Evolutionary conservation across 2,113 vertebrate genomes (phyloP), one percentile per base, ranked within the genome.

Genomic region (Hepsetus odoe): DNA sequence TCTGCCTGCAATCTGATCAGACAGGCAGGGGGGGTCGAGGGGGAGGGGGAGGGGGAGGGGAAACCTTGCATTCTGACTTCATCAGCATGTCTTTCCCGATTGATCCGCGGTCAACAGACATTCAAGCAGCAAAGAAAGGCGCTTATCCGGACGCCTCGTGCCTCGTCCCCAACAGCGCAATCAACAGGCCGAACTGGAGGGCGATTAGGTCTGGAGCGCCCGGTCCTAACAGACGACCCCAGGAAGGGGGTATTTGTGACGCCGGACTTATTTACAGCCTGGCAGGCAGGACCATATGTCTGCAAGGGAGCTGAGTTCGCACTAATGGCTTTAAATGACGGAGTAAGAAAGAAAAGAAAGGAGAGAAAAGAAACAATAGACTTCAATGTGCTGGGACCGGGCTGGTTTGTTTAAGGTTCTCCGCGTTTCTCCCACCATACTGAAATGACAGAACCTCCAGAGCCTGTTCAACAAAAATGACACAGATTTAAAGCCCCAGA

Each of bases 1-100:
- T 42, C 28, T n/a, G 78, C 82, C 42, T 83, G 85, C 82, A 87
- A 89, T 83, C 78, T 83, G 81, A 85, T 83, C 84, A 76, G 77
- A 80, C 71, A 56, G 53, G 13, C 35, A 55, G 66, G 65, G 42
- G 61, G 18, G 74, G 61, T n/a, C 30, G 65, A 61, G 20, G 8
- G 42, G 24, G 0, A 67, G 20, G 42, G 49, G 0, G 58, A 1
- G 1, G 1, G 42, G 68, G 83, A 51, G 73, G 28, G 18, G 24
- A 12, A 44, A 30, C 66, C 56, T 59, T 51, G 65, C 46, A 72
- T 0, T 90, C 67, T 89, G 56, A 83, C 82, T 72, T 67, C 16
- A 88, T 81, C 76, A 79, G 80, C 76, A 74, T 75, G 3, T 78
- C 40, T 8, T 51, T 64, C 82, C 69, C 0, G 76, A 2, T 49